Base-by-base conservation (phyloP, 1,140 invertebrate species). In the Drosophila teissieri region DNA sequence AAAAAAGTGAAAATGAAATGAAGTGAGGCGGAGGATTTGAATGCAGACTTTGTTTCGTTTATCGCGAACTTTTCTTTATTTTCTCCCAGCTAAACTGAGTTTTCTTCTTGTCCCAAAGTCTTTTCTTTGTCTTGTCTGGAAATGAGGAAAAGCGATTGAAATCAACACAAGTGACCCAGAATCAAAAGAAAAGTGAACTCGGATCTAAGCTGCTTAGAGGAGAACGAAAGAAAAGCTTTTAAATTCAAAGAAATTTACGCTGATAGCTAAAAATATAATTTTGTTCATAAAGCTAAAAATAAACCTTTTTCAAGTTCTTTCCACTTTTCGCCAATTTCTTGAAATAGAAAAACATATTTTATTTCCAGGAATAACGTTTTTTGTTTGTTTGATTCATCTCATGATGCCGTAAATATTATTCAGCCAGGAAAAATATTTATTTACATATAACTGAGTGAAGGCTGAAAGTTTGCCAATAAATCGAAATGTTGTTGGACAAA, bases 11-110 rank as follows among this genome's bases (percentile, higher is more conserved):
- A 65, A 57, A 57, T 39, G 36, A 40, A 52, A 48, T 19, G 37
- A 36, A 31, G 42, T 14, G 17, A 0, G 19, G 12, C n/a, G 36
- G 12, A 37, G 8, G 24, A 69, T 61, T 37, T 34, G 42, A 70
- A 36, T 61, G 55, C 24, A 6, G 69, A 51, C 73, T 65, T 75
- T 75, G 60, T 75, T 75, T 57, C 48, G 65, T 65, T 75, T 75
- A 53, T 75, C 60, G 52, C 53, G 27, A 69, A 70, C 36, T 70
- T 70, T 69, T 69, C 12, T 64, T 63, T 48, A 17, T 37, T 14
- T 36, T 73, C 37, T 24, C 27, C 6, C 19, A 42, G 46, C 64
- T 68, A 51, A 68, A 51, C 40, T 51, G 34, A 22, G 42, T 17
- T 68, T 8, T 52, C 15, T 36, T 11, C 27, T 36, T 74, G 48